Conservation (phyloP, 1,140 invertebrate genomes). For the Drosophila guanche region DNA sequence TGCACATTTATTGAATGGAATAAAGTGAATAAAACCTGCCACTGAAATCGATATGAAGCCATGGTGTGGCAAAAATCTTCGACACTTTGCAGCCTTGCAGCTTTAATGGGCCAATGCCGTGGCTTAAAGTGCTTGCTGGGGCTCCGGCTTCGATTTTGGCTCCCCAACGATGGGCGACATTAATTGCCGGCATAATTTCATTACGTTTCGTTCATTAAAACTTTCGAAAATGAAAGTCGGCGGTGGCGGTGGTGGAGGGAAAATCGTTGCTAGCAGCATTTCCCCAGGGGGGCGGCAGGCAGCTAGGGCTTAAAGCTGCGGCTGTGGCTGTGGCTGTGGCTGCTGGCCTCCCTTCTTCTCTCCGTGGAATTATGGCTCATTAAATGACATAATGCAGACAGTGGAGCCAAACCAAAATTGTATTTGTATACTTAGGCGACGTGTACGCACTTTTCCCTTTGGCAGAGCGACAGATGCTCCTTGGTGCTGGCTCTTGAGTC, state of each 20-base stretch:
- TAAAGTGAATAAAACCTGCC: too few species aligned
- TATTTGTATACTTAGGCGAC: conserved; percentile 20
- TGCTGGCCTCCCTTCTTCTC: conserved; percentile 8
- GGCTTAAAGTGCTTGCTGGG: conserved; percentile 36
- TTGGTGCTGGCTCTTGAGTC: background rate
- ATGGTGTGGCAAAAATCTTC: background rate
- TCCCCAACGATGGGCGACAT: conserved; percentile 37
- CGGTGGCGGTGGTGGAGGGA: conserved; percentile 15
- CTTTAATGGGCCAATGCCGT: conserved; percentile 11
- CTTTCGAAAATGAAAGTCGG: conserved; percentile 56
- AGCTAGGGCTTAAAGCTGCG: conserved; percentile 2
- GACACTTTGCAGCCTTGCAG: background rate
- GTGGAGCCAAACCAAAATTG: conserved; percentile 32
- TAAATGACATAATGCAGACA: conserved; percentile 71
- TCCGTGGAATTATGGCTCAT: conserved; percentile 74
- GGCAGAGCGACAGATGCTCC: conserved; percentile 32
- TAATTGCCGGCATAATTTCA: conserved; percentile 74
- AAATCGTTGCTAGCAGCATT: conserved; percentile 34
- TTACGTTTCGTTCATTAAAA: conserved; percentile 75
- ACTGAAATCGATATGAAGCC: too few species aligned
- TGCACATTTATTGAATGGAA: too few species aligned
- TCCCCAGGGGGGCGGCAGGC: conserved; percentile 26
- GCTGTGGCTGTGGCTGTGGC: background rate
- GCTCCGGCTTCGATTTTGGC: background rate
- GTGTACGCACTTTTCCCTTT: conserved; percentile 18